A percentile compares a stretch with the other conserved stretches of the same genome.
phyloP scores from a whole-genome alignment of 2,888 invertebrate genomes.

The Cephus spinipes region DNA sequence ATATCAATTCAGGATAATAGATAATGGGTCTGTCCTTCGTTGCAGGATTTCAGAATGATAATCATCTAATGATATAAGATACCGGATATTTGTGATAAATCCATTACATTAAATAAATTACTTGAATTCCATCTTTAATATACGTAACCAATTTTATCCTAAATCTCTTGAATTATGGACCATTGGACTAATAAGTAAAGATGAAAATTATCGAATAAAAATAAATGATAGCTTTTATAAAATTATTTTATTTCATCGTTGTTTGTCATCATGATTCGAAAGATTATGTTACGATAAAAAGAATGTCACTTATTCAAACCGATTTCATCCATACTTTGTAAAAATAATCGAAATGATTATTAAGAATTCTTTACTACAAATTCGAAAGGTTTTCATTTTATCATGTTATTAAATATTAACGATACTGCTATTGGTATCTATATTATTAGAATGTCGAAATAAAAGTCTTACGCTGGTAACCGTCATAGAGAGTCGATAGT shows the following conservation, averaged over 20 bases:
- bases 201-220: neutral
- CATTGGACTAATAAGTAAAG: slow-evolving; percentile 7
- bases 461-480: neutral
- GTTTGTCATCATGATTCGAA: neutral
- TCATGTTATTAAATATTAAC: neutral
- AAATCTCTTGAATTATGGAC: neutral
- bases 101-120: neutral
- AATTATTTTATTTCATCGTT: neutral
- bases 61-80: slow-evolving; percentile 27
- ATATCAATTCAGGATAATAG: slow-evolving; percentile 23
- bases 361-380: neutral
- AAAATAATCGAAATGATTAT: neutral
- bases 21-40: slow-evolving; percentile 10
- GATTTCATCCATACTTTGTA: neutral
- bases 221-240: neutral
- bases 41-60: slow-evolving; percentile 31
- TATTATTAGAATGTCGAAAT: neutral
- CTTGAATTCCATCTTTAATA: slow-evolving; percentile 2
- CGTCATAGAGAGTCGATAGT: neutral
- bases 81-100: slow-evolving; percentile 9
- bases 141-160: neutral
- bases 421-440: neutral
- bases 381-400: neutral
- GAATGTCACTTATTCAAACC: neutral
- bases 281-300: neutral